A percentile compares a stretch with the other conserved stretches of the same genome.
phyloP scores from a whole-genome alignment of 2,797 vertebrate genomes.

The Thalassophryne amazonica region DNA sequence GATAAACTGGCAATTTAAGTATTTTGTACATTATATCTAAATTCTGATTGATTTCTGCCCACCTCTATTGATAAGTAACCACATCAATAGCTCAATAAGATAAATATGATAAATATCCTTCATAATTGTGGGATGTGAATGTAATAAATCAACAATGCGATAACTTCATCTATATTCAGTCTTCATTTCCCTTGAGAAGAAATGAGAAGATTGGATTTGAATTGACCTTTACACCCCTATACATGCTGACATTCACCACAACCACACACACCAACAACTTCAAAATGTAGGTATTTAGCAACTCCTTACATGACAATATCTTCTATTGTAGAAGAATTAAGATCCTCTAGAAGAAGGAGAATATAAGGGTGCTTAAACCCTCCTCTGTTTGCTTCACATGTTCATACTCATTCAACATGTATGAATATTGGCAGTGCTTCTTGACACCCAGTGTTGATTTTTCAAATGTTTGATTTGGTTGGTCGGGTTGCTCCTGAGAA shows the following conservation, averaged over 20 bases:
- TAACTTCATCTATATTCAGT: slow-evolving; percentile 16
- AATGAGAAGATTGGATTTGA: slow-evolving; percentile 21
- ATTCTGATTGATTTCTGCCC: too few relatives aligned
- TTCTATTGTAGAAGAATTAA: neutral
- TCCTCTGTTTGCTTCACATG: too few relatives aligned
- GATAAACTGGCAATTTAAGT: too few relatives aligned
- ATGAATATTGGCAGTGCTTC: too few relatives aligned
- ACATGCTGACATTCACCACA: slow-evolving; percentile 8
- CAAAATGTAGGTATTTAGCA: neutral
- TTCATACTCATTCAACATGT: too few relatives aligned
- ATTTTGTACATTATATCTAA: too few relatives aligned
- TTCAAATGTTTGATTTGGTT: too few relatives aligned
- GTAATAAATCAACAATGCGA: neutral
- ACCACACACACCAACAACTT: slow-evolving; percentile 13
- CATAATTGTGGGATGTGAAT: neutral
- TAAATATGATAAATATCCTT: neutral
- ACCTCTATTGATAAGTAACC: neutral
- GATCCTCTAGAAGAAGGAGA: too few relatives aligned
- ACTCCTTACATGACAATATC: neutral
- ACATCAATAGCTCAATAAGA: neutral
- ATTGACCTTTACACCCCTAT: slow-evolving; percentile 33
- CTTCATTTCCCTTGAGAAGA: slow-evolving; percentile 10
- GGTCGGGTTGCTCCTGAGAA: too few relatives aligned
- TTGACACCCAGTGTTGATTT: too few relatives aligned
- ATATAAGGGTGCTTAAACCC: too few relatives aligned